phyloP scores from a whole-genome alignment of 2,113 vertebrate species.

The Bambusicola thoracicus region DNA sequence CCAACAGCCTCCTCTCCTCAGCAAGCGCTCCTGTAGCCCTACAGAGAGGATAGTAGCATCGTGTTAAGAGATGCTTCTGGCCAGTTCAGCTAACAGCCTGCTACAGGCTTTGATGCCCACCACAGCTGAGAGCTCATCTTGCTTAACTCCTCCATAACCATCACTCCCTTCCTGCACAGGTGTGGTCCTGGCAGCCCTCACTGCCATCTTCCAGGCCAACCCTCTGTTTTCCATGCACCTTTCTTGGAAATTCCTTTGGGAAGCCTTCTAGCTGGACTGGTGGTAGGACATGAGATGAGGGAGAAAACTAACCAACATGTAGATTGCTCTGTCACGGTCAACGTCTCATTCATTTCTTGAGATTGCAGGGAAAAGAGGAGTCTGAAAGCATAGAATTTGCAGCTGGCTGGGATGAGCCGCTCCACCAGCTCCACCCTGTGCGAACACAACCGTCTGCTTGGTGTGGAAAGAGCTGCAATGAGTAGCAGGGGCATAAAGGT shows the following conservation, averaged over 20 bases:
- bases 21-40: neutral
- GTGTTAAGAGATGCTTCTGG: neutral
- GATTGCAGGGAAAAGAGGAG: neutral
- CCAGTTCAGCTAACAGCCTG: neutral
- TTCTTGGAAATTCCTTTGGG: neutral
- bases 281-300: neutral
- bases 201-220: neutral
- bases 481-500: neutral
- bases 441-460: neutral
- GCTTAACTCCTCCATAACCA: neutral
- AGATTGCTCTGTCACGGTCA: accelerated
- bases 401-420: neutral
- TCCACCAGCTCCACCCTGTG: neutral
- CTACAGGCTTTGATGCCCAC: neutral
- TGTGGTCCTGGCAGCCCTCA: neutral
- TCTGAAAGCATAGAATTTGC: neutral
- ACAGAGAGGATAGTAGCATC: neutral
- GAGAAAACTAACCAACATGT: neutral
- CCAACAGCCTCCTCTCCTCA: neutral
- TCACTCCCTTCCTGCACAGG: neutral
- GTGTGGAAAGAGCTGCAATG: neutral
- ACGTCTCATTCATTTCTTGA: neutral
- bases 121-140: neutral
- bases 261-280: neutral
- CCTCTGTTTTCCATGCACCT: accelerated